Evolutionary conservation across 2,888 invertebrate species (phyloP).

Genomic region (Cephus sareptanus): DNA sequence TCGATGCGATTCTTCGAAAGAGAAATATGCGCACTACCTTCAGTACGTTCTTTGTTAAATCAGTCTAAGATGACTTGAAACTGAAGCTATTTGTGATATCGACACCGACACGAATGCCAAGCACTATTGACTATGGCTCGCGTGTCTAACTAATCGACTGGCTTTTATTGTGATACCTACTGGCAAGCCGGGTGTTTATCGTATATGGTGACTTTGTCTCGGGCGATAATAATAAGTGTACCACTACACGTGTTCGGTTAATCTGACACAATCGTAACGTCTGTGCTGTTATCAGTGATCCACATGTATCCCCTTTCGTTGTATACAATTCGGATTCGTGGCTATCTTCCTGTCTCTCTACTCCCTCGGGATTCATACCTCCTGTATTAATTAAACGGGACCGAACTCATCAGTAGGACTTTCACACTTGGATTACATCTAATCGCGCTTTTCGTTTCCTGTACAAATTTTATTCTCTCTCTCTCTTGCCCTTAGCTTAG

Average conservation of each 20-base stretch:
- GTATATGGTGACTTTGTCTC: neutral
- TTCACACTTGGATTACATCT: neutral
- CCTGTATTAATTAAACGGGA: neutral
- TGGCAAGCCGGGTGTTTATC: neutral
- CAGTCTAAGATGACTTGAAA: neutral
- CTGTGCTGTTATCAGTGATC: neutral
- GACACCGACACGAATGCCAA: neutral
- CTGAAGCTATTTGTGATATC: neutral
- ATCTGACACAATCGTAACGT: neutral
- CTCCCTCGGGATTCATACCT: neutral
- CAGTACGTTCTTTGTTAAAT: neutral
- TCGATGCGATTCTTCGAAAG: neutral
- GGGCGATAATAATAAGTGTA: neutral
- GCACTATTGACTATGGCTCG: neutral
- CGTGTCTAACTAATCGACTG: neutral
- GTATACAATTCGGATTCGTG: neutral
- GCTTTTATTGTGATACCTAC: neutral
- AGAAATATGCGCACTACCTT: neutral
- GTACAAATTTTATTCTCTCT: neutral
- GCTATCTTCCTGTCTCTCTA: neutral
- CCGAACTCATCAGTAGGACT: neutral
- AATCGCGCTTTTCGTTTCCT: neutral
- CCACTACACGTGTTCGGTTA: neutral
- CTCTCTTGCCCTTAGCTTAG: neutral
- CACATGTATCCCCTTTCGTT: neutral